Base-by-base conservation (phyloP, 2,797 vertebrate species). In the Oophaga sylvatica region DNA sequence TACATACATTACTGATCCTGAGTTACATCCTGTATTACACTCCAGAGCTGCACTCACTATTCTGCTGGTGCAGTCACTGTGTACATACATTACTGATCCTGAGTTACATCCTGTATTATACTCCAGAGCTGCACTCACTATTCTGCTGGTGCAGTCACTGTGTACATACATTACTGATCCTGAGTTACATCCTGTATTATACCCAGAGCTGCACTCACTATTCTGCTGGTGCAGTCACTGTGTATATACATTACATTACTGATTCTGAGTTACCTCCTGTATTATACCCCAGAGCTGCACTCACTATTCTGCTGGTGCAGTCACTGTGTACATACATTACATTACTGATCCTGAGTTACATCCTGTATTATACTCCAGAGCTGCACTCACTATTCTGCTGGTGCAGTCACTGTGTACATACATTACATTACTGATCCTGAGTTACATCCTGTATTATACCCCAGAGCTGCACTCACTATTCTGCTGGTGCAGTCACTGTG, bases 11-110 rank as follows among this genome's bases (percentile, higher is more conserved):
- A 68, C 65, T 68, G 26, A 68, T 68, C 65, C 48, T 53, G 48
- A 53, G 48, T 53, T 53, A 53, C 48, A 0, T 53, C 48, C 65
- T 68, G 26, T 68, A 68, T 68, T 68, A 68, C 29, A 68, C 65
- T 15, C 26, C 65, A 68, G 65, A 68, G 65, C 65, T 68, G 65
- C 65, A 29, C 65, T 68, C 65, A 68, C 65, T 68, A 29, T 68
- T 68, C 65, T 68, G 65, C 65, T 68, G 65, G 65, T 15, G n/a
- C 12, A 68, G 26, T 68, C 65, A 68, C 65, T 68, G 65, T 68
- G 65, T 68, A 68, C 65, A 68, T 68, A 68, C 65, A 68, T 68
- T 68, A 68, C 65, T 68, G 26, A 68, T 68, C 65, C 65, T 68
- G 65, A 15, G 26, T 68, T 31, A 68, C 26, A 15, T 68, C 65